Evolutionary conservation across 1,140 invertebrate species (phyloP).

Genomic region (Cydia pomonella): DNA sequence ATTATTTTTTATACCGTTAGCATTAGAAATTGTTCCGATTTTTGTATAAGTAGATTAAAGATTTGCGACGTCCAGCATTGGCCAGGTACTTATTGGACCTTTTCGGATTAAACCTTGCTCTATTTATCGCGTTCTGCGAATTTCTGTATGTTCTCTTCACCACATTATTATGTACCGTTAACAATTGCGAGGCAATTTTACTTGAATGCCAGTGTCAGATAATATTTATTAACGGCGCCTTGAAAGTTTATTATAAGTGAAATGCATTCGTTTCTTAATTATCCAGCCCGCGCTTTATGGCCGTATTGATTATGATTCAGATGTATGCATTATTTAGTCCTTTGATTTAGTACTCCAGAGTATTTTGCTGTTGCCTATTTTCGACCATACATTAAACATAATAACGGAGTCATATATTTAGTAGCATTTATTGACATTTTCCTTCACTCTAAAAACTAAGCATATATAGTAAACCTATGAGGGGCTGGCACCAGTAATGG

Average conservation of each 20-base stretch:
- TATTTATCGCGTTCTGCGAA: conserved; percentile 59
- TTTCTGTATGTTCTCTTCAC: conserved; percentile 41
- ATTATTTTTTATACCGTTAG: conserved; percentile 11
- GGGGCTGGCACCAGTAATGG: too few species aligned
- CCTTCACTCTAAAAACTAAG: too few species aligned
- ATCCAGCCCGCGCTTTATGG: conserved; percentile 36
- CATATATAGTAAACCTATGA: too few species aligned
- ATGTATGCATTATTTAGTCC: neutral
- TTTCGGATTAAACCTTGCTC: conserved; percentile 34
- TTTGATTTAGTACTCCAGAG: neutral
- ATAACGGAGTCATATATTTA: too few species aligned
- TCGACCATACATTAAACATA: too few species aligned
- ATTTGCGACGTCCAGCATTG: conserved; percentile 7
- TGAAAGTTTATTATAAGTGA: conserved; percentile 43
- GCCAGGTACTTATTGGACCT: conserved; percentile 14
- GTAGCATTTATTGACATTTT: too few species aligned
- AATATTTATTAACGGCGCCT: conserved; percentile 48
- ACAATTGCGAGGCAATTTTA: conserved; percentile 54
- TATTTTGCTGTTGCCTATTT: neutral
- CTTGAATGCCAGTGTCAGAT: conserved; percentile 50
- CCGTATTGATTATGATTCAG: conserved; percentile 32
- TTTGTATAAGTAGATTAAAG: neutral
- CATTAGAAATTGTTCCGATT: neutral
- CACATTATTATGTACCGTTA: conserved; percentile 62
- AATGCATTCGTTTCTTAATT: conserved; percentile 45